Conservation (phyloP, 53 echinoderm and acorn worm species). For the Echinarachnius parma region DNA sequence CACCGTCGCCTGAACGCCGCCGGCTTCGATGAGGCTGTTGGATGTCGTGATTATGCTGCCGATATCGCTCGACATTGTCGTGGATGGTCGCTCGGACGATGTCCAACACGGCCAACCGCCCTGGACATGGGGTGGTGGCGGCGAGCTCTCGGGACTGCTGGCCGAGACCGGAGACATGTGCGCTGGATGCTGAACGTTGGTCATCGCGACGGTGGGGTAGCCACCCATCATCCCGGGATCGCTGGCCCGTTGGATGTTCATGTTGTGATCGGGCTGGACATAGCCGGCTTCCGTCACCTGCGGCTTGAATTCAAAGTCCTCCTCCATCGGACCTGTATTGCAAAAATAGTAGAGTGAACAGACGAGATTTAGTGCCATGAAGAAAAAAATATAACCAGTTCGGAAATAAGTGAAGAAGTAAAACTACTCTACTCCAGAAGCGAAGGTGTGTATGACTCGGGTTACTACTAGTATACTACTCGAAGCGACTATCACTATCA, state of each 20-base stretch:
- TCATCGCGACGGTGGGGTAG: slow-evolving; percentile 45
- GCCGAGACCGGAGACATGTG: slow-evolving; percentile 75
- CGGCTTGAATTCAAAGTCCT: slow-evolving; percentile 91
- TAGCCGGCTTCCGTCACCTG: slow-evolving; percentile 76
- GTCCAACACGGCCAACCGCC: slow-evolving; percentile 88
- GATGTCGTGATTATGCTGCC: slow-evolving; percentile 92
- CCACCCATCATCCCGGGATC: slow-evolving; percentile 34
- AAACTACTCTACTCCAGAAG: too few species aligned
- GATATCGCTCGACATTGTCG: slow-evolving; percentile 51
- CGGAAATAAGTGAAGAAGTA: too few species aligned
- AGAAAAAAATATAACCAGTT: slow-evolving; percentile 10
- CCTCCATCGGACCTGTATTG: slow-evolving; percentile 74
- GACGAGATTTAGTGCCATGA: slow-evolving; percentile 43
- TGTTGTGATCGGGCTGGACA: slow-evolving; percentile 85
- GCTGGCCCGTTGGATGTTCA: slow-evolving; percentile 72
- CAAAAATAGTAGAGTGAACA: slow-evolving; percentile 31
- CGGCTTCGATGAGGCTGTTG: slow-evolving; percentile 82
- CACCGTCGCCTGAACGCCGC: slow-evolving; percentile 54
- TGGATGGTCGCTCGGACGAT: slow-evolving; percentile 48
- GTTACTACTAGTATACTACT: too few species aligned
- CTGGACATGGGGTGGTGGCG: slow-evolving; percentile 50
- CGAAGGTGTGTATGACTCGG: too few species aligned
- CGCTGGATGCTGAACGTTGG: slow-evolving; percentile 61
- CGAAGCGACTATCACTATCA: too few species aligned
- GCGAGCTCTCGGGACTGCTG: slow-evolving; percentile 80